Evolutionary conservation across 1,140 invertebrate species (phyloP).

Genomic region (Maniola jurtina): DNA sequence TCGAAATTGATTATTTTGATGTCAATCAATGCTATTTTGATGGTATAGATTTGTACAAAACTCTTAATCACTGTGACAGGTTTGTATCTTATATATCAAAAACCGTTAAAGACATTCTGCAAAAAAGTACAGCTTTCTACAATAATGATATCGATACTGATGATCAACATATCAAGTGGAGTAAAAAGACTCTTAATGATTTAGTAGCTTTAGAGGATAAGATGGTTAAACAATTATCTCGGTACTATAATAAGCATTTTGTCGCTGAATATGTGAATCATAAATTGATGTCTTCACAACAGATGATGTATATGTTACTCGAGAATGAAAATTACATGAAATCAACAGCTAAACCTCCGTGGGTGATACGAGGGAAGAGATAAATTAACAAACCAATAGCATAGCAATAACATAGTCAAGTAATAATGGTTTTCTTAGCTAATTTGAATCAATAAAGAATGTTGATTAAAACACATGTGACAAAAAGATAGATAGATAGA

Average conservation of each 20-base stretch:
- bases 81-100: slow-evolving; percentile 29
- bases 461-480: no score
- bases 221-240: slow-evolving; percentile 28
- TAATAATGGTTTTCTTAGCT: no score
- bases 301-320: slow-evolving; percentile 29
- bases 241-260: slow-evolving; percentile 44
- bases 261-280: slow-evolving; percentile 48
- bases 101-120: slow-evolving; percentile 36
- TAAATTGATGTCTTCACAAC: slow-evolving; percentile 40
- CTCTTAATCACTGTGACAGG: slow-evolving; percentile 33
- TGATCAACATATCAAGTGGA: slow-evolving; percentile 29
- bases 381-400: no score
- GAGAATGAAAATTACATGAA: not conserved
- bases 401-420: no score
- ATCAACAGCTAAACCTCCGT: no score
- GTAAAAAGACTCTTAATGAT: slow-evolving; percentile 34
- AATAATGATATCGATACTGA: slow-evolving; percentile 4
- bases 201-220: slow-evolving; percentile 32
- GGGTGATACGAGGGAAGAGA: no score
- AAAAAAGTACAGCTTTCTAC: slow-evolving; percentile 29
- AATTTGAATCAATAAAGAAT: no score
- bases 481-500: no score
- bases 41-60: slow-evolving; percentile 34
- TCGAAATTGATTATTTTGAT: slow-evolving; percentile 38
- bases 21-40: slow-evolving; percentile 40